phyloP scores from a whole-genome alignment of 2,113 vertebrate species.

The Progne subis region DNA sequence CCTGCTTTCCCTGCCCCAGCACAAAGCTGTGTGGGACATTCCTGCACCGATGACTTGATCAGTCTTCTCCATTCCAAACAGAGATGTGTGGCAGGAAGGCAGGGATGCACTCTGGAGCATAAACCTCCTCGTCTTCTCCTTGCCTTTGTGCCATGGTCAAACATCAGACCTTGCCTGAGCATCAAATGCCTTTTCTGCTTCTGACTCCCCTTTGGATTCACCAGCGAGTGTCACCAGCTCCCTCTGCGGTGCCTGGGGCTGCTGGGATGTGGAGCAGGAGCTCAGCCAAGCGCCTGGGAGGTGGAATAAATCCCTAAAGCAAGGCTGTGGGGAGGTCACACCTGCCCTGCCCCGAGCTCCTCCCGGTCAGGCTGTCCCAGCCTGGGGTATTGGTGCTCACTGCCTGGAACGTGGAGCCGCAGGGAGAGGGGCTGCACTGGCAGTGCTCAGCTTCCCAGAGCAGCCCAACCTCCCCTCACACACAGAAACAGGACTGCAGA shows the following conservation, averaged over 20 bases:
- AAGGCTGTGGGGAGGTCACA: not conserved
- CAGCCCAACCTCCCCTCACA: not conserved
- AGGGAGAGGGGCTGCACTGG: not conserved
- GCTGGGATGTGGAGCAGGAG: not conserved
- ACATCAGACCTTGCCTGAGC: not conserved
- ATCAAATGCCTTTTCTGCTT: not conserved
- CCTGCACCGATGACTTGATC: not conserved
- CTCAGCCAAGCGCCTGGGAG: not conserved
- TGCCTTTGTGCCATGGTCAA: not conserved
- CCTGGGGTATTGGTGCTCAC: accelerated
- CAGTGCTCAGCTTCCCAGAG: accelerated
- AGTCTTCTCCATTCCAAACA: not conserved
- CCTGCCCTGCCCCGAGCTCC: not conserved
- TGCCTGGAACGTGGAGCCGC: accelerated
- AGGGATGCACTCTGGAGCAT: not conserved
- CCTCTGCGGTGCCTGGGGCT: accelerated
- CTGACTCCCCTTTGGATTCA: not conserved
- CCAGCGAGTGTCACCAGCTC: not conserved
- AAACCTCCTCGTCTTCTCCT: not conserved
- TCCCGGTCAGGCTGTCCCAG: not conserved
- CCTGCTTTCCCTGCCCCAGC: not conserved
- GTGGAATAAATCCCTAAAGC: not conserved
- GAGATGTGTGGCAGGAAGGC: not conserved
- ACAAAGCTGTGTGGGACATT: not conserved
- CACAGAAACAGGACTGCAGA: not conserved